These are phyloP conservation scores for Epistrophe grossulariae DNA, from an alignment of 2,888 invertebrate genomes.

Conservation along the genomic window DNA sequence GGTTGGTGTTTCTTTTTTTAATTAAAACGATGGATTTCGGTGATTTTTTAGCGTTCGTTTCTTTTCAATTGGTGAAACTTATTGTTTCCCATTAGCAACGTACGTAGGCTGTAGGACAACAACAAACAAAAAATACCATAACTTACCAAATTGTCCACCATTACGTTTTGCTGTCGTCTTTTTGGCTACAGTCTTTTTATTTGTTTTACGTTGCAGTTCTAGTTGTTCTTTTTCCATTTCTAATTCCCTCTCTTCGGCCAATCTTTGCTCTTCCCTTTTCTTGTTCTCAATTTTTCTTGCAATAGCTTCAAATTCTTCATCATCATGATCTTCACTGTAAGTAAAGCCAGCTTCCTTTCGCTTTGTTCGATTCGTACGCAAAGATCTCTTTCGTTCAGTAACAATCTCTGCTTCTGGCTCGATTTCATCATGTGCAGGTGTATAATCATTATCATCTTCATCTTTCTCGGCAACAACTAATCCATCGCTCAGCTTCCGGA, in stretches of 20 bases:
- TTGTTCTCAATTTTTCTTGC: slow-evolving; percentile 68
- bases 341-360: slow-evolving; percentile 78
- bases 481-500: slow-evolving; percentile 61
- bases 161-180: slow-evolving; percentile 67
- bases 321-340: slow-evolving; percentile 78
- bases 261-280: slow-evolving; percentile 51
- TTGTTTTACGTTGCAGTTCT: slow-evolving; percentile 46
- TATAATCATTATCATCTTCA: slow-evolving; percentile 67
- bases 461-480: slow-evolving; percentile 46
- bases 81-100: too few species aligned
- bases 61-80: too few species aligned
- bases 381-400: slow-evolving; percentile 76
- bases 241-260: slow-evolving; percentile 59
- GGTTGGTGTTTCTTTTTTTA: too few species aligned
- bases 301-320: slow-evolving; percentile 76
- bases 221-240: slow-evolving; percentile 51
- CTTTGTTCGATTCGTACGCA: slow-evolving; percentile 78
- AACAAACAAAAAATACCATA: not conserved
- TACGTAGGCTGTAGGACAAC: too few species aligned
- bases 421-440: slow-evolving; percentile 54
- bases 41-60: too few species aligned
- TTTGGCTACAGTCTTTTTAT: slow-evolving; percentile 65
- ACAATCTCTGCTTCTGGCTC: slow-evolving; percentile 60
- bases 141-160: slow-evolving; percentile 48
- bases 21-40: too few species aligned